These are phyloP conservation scores for Zhuqinia jingwanae DNA, from an alignment of 2,888 invertebrate genomes.

Conservation along the genomic window DNA sequence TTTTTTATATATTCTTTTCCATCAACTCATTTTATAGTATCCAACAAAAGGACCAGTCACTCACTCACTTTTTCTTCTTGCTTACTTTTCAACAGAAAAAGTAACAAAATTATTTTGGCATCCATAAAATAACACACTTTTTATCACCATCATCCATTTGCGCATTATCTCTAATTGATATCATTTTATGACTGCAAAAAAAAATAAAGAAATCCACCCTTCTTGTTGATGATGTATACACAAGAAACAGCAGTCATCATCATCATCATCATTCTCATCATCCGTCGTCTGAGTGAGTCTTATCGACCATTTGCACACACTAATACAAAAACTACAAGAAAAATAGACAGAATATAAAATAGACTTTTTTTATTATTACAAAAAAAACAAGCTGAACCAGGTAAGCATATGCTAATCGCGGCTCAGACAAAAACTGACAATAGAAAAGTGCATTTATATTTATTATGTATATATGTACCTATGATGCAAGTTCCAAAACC, in stretches of 20 bases:
- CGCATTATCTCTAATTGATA: slow-evolving; percentile 48
- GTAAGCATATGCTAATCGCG: slow-evolving; percentile 65
- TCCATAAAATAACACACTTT: slow-evolving; percentile 50
- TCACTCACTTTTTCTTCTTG: background rate
- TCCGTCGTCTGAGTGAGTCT: background rate
- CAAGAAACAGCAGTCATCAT: slow-evolving; percentile 3
- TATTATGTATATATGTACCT: background rate
- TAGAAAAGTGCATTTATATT: background rate
- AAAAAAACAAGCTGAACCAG: slow-evolving; percentile 28
- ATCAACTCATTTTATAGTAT: background rate
- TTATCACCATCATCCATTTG: slow-evolving; percentile 53
- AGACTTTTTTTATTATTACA: slow-evolving; percentile 6
- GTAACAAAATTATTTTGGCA: slow-evolving; percentile 21
- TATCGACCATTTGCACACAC: slow-evolving; percentile 53
- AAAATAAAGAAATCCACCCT: slow-evolving; percentile 15
- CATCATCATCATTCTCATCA: background rate
- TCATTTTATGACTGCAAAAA: slow-evolving; percentile 23
- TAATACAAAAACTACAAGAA: background rate
- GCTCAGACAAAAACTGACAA: slow-evolving; percentile 18
- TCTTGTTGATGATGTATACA: background rate
- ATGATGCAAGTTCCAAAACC: slow-evolving; percentile 31
- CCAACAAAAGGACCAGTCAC: background rate
- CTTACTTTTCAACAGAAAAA: background rate
- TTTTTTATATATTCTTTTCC: background rate
- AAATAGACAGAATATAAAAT: slow-evolving; percentile 39